These are phyloP conservation scores for Drosophila anomalipes DNA, from an alignment of 2,888 invertebrate species.

Conservation along the genomic window DNA sequence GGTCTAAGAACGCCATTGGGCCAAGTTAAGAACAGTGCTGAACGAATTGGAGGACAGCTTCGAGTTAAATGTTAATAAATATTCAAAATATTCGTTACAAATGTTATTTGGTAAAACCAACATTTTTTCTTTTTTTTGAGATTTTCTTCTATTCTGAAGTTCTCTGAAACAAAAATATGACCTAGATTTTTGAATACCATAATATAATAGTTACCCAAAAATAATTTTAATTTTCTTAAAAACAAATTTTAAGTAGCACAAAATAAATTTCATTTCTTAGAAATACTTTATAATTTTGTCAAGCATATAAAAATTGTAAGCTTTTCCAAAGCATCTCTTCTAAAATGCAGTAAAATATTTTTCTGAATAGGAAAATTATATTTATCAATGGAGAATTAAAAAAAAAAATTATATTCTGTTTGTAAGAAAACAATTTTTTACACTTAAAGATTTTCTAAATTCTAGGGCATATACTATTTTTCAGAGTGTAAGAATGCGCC, in stretches of 20 bases:
- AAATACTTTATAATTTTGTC: not conserved
- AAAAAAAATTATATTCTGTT: not conserved
- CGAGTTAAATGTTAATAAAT: conserved; percentile 8
- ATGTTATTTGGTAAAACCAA: conserved; percentile 52
- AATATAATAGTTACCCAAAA: not conserved
- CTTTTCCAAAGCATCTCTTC: not conserved
- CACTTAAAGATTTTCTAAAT: not conserved
- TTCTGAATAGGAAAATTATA: not conserved
- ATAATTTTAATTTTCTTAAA: not conserved
- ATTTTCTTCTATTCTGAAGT: not conserved
- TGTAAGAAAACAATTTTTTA: not conserved
- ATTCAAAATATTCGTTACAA: not conserved
- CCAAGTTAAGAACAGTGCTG: not conserved
- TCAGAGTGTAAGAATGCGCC: not conserved
- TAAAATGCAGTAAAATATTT: not conserved
- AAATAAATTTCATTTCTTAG: not conserved
- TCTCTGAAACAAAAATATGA: not conserved
- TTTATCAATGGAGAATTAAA: not conserved
- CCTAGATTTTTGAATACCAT: not conserved
- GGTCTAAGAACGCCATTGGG: conserved; percentile 40
- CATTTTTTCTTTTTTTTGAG: conserved; percentile 11
- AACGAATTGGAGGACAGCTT: not conserved
- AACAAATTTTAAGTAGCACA: not conserved
- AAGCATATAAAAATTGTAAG: not conserved
- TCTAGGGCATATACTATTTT: not conserved